Evolutionary conservation across 2,113 vertebrate genomes (phyloP), one percentile per base, ranked within the genome.

Genomic region (Glareola pratincola): DNA sequence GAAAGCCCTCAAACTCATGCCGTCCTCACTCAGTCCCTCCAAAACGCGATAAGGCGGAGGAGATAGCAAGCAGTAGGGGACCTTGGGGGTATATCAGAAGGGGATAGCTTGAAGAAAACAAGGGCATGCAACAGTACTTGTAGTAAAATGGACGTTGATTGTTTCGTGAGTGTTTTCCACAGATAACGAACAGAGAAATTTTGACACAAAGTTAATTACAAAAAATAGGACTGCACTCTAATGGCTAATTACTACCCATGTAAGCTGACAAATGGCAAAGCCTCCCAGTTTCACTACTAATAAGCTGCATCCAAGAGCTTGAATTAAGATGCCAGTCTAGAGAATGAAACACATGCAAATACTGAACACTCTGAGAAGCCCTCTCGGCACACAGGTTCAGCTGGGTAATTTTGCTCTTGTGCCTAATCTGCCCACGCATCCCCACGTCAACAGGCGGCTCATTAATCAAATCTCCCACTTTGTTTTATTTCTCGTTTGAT

Each of bases 141-240:
- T 43, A 81, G 43, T 32, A 59, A 93, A 95, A 92, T 13, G 26
- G 53, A 67, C 80, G 80, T 16, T 84, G 59, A 79, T 83, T 91
- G 39, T 75, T 97, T 94, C 75, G 57, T 76, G 92, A 95, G 60
- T 87, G 72, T 77, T 97, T 92, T 90, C 54, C 60, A 79, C 68
- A 81, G 89, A 94, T 95, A 97, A 96, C 19, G 64, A 95, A 95
- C 74, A 78, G 73, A 92, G 32, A 85, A 80, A 83, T 91, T 97
- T 90, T 95, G 78, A 87, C 94, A 95, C 32, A 37, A 94, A 96
- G 47, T 95, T 98, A 97, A 97, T 96, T 96, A 90, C 48, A 80
- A 74, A 96, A 97, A 89, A 21, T 72, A 85, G 57, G 36, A 15
- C 75, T 77, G 37, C 50, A n/a, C 41, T 91, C 82, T 93, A 88